phyloP scores from a whole-genome alignment of 2,113 vertebrate species.

The Chloebia gouldiae region DNA sequence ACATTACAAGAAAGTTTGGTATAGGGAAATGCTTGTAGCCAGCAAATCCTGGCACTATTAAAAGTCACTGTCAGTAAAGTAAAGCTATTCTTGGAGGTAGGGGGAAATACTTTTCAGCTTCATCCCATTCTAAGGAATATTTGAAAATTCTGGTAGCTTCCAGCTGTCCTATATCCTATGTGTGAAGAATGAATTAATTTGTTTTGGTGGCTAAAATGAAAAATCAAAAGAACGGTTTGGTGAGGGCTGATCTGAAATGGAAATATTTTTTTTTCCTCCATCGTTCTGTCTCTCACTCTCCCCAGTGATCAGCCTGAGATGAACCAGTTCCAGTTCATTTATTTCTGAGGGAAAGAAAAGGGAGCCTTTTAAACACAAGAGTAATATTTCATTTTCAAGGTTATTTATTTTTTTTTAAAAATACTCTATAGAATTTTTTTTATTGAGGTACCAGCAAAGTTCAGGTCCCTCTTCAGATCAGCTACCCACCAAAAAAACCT shows the following conservation, averaged over 20 bases:
- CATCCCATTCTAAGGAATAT: background rate
- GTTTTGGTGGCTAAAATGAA: background rate
- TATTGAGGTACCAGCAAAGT: background rate
- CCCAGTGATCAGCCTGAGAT: background rate
- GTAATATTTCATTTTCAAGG: background rate
- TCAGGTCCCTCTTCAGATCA: background rate
- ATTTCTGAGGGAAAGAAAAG: background rate
- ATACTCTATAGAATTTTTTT: background rate
- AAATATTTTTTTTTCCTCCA: background rate
- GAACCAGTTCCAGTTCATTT: constrained; percentile 7
- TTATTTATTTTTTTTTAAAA: background rate
- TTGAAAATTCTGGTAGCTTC: background rate
- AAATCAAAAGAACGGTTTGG: background rate
- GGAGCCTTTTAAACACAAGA: background rate
- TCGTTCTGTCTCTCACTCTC: background rate
- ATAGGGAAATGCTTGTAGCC: background rate
- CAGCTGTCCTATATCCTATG: background rate
- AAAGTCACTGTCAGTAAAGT: background rate
- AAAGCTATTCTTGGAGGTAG: background rate
- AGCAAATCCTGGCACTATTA: background rate
- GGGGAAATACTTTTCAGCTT: background rate
- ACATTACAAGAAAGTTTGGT: background rate
- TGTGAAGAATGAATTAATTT: background rate
- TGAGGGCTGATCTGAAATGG: background rate
- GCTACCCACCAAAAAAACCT: background rate